phyloP scores from a whole-genome alignment of 92 coral and sea anemone genomes.

The Muricea muricata region DNA sequence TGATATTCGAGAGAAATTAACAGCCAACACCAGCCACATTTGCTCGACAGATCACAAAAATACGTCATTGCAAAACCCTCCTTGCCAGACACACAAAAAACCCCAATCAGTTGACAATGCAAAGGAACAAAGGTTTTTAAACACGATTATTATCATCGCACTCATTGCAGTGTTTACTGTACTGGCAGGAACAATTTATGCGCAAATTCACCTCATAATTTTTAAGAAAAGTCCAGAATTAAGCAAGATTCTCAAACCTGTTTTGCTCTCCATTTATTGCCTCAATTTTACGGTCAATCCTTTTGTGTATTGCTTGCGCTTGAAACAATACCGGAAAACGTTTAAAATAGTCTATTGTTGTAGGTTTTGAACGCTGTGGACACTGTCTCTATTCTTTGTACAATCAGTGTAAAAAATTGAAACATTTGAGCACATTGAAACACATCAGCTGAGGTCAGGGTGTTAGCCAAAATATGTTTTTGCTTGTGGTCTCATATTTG shows the following conservation, averaged over 20 bases:
- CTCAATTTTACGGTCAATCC: background rate
- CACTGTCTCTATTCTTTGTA: too few relatives aligned
- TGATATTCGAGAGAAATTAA: background rate
- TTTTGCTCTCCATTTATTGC: background rate
- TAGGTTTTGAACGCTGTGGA: background rate
- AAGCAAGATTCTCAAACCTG: background rate
- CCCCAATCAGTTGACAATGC: background rate
- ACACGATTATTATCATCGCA: background rate
- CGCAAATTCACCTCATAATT: background rate
- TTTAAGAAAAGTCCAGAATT: too few relatives aligned
- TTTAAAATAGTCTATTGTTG: background rate
- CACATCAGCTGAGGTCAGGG: too few relatives aligned
- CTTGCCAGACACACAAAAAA: background rate
- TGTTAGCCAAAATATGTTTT: too few relatives aligned
- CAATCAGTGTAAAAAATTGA: too few relatives aligned
- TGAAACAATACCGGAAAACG: background rate
- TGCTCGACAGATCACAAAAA: background rate
- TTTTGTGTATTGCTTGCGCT: background rate
- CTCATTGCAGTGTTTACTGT: background rate
- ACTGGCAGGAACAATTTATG: background rate
- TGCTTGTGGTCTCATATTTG: too few relatives aligned
- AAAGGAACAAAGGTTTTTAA: background rate
- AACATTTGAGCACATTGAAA: too few relatives aligned
- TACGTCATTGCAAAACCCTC: background rate
- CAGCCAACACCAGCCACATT: background rate